Evolutionary conservation across 1,140 invertebrate genomes (phyloP).

Genomic region (Drosophila busckii): DNA sequence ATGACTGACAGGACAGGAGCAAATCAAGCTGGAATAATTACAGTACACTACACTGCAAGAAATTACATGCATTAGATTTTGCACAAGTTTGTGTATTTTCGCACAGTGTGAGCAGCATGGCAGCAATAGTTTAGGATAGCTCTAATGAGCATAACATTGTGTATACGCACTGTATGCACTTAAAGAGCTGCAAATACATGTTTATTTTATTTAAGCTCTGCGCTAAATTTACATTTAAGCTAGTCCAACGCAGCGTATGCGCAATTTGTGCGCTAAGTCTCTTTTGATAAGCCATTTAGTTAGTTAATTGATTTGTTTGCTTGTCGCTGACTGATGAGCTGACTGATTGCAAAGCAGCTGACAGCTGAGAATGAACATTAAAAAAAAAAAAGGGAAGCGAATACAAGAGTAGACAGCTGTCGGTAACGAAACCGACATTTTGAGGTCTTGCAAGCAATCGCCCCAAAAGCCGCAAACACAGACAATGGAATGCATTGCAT

Average conservation of each 20-base stretch:
- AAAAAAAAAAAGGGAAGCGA: too few relatives aligned
- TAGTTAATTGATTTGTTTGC: slow-evolving; percentile 53
- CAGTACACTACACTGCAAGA: not conserved
- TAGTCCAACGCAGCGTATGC: slow-evolving; percentile 8
- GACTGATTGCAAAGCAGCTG: slow-evolving; percentile 34
- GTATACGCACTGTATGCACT: too few relatives aligned
- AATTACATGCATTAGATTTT: slow-evolving; percentile 9
- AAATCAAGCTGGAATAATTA: not conserved
- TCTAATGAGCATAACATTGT: too few relatives aligned
- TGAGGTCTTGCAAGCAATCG: slow-evolving; percentile 29
- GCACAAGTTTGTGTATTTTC: too few relatives aligned
- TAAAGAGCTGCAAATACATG: too few relatives aligned
- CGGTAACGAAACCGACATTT: slow-evolving; percentile 32
- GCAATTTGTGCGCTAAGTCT: slow-evolving; percentile 3
- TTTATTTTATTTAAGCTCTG: too few relatives aligned
- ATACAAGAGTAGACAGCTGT: too few relatives aligned
- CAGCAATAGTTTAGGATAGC: too few relatives aligned
- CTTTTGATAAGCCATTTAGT: slow-evolving; percentile 39
- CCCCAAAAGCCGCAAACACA: not conserved
- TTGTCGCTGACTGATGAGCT: slow-evolving; percentile 2
- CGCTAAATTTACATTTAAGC: slow-evolving; percentile 1
- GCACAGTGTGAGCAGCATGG: too few relatives aligned
- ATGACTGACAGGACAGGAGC: slow-evolving; percentile 28
- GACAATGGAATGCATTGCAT: slow-evolving; percentile 33
- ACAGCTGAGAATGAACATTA: slow-evolving; percentile 12